Percentiles rank a stretch among this genome's conserved stretches.
These are phyloP conservation scores for Meleagris gallopavo DNA, from an alignment of 2,113 vertebrate species.

Conservation along the genomic window DNA sequence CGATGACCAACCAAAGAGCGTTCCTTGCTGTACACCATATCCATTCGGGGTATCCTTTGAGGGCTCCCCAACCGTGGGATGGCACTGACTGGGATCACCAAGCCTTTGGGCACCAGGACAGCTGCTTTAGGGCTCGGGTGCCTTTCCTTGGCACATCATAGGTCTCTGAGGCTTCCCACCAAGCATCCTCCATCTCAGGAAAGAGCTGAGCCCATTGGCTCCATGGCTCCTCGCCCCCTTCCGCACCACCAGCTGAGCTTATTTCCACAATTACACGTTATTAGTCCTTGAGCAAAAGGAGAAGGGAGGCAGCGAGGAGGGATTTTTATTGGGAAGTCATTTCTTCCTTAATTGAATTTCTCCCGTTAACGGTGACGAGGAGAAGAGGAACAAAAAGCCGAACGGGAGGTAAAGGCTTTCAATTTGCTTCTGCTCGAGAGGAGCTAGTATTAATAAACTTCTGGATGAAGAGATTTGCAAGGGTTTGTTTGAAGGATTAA, in stretches of 20 bases:
- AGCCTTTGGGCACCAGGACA: background rate
- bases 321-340: constrained; percentile 56
- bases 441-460: constrained; percentile 61
- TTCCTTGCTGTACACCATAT: rapidly evolving
- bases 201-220: background rate
- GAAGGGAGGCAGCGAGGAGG: background rate
- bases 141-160: background rate
- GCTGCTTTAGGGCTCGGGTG: background rate
- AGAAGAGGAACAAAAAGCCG: constrained; percentile 28
- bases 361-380: constrained; percentile 34
- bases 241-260: background rate
- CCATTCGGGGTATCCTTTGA: background rate
- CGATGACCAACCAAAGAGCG: background rate
- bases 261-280: constrained; percentile 52
- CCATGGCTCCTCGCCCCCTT: background rate
- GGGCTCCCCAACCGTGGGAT: background rate
- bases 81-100: background rate
- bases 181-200: background rate
- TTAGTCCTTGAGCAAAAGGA: constrained; percentile 1
- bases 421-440: constrained; percentile 27
- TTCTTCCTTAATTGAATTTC: constrained; percentile 74
- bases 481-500: constrained; percentile 34
- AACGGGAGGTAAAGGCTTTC: background rate
- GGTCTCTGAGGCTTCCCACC: background rate
- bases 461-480: constrained; percentile 26